phyloP scores from a whole-genome alignment of 2,113 vertebrate genomes.

The Zeus faber region DNA sequence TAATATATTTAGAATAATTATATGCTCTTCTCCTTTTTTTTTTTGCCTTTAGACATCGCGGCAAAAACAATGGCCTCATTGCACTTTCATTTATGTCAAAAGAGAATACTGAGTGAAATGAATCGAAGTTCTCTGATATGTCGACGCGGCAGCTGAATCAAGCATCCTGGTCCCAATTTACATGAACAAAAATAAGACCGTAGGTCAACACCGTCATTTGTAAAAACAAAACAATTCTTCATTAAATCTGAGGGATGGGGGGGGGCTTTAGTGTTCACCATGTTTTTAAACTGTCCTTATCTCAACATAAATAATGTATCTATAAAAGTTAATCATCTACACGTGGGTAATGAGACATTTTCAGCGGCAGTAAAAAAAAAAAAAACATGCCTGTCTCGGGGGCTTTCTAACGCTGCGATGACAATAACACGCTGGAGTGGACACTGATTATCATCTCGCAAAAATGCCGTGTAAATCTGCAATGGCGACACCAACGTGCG shows the following conservation, averaged over 20 bases:
- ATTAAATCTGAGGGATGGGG: constrained; percentile 32
- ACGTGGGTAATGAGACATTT: constrained; percentile 49
- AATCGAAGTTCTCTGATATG: not conserved
- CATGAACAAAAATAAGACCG: not conserved
- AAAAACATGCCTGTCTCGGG: constrained; percentile 40
- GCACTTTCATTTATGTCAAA: constrained; percentile 61
- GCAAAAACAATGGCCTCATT: constrained; percentile 54
- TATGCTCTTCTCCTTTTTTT: constrained; percentile 26
- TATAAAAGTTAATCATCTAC: constrained; percentile 76
- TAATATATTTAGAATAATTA: constrained; percentile 61
- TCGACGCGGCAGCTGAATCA: constrained; percentile 2
- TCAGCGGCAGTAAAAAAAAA: constrained; percentile 66
- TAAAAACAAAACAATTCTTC: constrained; percentile 15
- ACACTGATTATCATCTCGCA: constrained; percentile 14
- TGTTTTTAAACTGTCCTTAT: constrained; percentile 69
- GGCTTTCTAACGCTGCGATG: constrained; percentile 8
- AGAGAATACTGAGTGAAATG: constrained; percentile 9
- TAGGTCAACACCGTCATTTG: constrained; percentile 5
- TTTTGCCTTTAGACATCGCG: constrained; percentile 28
- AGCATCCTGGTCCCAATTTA: constrained; percentile 12
- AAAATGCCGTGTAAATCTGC: constrained; percentile 6
- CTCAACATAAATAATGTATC: constrained; percentile 78
- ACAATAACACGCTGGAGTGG: constrained; percentile 10
- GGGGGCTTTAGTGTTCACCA: constrained; percentile 38
- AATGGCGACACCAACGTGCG: no score